These are phyloP conservation scores for Sebastes elongatus DNA, from an alignment of 2,797 vertebrate genomes.

Conservation along the genomic window DNA sequence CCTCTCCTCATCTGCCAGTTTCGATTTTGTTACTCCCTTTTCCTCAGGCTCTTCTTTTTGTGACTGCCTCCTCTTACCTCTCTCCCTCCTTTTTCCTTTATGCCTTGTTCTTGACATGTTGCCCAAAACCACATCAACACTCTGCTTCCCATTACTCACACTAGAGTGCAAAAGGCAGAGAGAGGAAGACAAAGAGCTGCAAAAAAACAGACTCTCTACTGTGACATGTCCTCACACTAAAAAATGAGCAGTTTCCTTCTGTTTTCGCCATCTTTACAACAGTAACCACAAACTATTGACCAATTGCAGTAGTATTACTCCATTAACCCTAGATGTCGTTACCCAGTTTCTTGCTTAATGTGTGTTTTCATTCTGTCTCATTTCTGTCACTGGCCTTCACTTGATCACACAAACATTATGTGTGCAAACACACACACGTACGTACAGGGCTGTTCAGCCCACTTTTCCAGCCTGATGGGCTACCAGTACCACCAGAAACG, in stretches of 20 bases:
- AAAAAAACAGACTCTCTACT: slow-evolving; percentile 45
- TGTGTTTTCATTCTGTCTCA: slow-evolving; percentile 63
- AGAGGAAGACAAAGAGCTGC: slow-evolving; percentile 43
- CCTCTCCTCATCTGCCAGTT: slow-evolving; percentile 36
- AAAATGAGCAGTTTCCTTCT: slow-evolving; percentile 38
- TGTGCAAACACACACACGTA: slow-evolving; percentile 25
- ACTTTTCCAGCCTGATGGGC: slow-evolving; percentile 96
- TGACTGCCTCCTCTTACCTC: slow-evolving; percentile 46
- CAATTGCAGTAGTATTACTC: slow-evolving; percentile 15
- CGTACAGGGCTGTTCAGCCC: slow-evolving; percentile 89
- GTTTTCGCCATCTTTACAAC: slow-evolving; percentile 35
- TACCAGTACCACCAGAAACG: slow-evolving; percentile 98
- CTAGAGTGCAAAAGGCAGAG: slow-evolving; percentile 47
- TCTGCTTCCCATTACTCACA: slow-evolving; percentile 71
- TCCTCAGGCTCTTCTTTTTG: slow-evolving; percentile 45
- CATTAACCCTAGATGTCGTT: slow-evolving; percentile 26
- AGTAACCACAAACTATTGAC: slow-evolving; percentile 23
- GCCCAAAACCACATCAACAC: slow-evolving; percentile 72
- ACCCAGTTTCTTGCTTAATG: slow-evolving; percentile 48
- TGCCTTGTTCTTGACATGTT: slow-evolving; percentile 65
- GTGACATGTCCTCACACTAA: slow-evolving; percentile 47
- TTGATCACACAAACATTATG: slow-evolving; percentile 49
- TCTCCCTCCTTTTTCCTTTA: slow-evolving; percentile 37
- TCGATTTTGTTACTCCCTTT: slow-evolving; percentile 38
- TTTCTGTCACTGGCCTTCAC: slow-evolving; percentile 49